Conservation (phyloP, 2,797 vertebrate species). For the Epinephelus coioides region DNA sequence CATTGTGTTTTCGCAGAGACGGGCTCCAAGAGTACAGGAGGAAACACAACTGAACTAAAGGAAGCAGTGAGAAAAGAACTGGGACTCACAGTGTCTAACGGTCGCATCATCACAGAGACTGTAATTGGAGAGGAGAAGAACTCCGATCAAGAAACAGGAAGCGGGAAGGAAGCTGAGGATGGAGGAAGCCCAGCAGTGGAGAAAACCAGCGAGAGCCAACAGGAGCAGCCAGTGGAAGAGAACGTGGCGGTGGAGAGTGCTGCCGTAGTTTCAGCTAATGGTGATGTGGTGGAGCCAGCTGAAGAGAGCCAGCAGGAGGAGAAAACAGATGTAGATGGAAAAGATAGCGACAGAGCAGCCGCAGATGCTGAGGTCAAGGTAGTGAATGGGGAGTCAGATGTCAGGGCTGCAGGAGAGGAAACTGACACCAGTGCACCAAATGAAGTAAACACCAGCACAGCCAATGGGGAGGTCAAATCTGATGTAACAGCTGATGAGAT, state of each 20-base stretch:
- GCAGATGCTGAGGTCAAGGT: constrained; percentile 36
- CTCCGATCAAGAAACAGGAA: constrained; percentile 53
- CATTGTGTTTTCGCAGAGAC: constrained; percentile 70
- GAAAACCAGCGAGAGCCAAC: constrained; percentile 30
- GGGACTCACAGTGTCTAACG: constrained; percentile 49
- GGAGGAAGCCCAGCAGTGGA: constrained; percentile 51
- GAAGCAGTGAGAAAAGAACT: constrained; percentile 76
- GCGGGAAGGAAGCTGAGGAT: constrained; percentile 58
- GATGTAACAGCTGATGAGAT: constrained; percentile 26
- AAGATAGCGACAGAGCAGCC: constrained; percentile 14
- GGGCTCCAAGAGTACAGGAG: constrained; percentile 81
- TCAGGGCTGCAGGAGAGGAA: constrained; percentile 25
- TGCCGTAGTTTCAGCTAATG: constrained; percentile 44
- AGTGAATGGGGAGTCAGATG: constrained; percentile 49
- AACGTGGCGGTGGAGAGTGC: constrained; percentile 17
- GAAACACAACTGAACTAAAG: constrained; percentile 82
- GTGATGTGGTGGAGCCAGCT: constrained; percentile 37
- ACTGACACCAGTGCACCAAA: constrained; percentile 6
- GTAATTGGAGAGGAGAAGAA: constrained; percentile 38
- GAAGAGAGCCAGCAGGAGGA: constrained; percentile 44
- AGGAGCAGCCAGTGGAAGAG: constrained; percentile 43
- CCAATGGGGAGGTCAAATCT: constrained; percentile 13
- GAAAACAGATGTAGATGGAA: constrained; percentile 31
- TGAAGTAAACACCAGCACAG: constrained; percentile 19
- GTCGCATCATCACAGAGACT: not conserved